Conservation (phyloP, 2,113 vertebrate species). For the Halichoerus grypus region DNA sequence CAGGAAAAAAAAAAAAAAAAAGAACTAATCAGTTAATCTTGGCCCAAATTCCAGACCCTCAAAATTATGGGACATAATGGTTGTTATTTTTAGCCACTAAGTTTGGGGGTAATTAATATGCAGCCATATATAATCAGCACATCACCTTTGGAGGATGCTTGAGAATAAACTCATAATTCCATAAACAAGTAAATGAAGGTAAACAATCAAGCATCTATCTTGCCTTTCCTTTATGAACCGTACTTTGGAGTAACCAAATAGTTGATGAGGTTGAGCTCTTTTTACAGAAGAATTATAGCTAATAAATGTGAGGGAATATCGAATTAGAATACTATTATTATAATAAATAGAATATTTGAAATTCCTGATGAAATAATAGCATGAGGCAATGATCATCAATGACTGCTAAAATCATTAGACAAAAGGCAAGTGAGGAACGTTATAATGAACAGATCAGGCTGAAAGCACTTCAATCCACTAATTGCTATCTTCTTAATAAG, state of each 20-base stretch:
- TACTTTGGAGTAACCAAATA: background rate
- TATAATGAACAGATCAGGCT: background rate
- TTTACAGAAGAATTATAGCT: slow-evolving; percentile 16
- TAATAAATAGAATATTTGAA: background rate
- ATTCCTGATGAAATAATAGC: background rate
- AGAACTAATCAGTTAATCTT: background rate
- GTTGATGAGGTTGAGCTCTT: slow-evolving; percentile 22
- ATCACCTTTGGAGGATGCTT: background rate
- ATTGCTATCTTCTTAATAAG: background rate
- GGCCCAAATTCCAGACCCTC: background rate
- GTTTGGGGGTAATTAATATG: background rate
- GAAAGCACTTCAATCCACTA: background rate
- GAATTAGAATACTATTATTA: background rate
- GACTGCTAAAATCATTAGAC: background rate
- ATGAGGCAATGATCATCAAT: background rate
- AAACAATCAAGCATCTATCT: slow-evolving; percentile 30
- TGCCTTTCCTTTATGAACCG: slow-evolving; percentile 2
- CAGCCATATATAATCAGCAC: background rate
- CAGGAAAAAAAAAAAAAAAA: background rate
- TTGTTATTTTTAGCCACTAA: slow-evolving; percentile 13
- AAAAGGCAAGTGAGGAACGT: background rate
- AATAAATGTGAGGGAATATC: background rate
- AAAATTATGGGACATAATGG: background rate
- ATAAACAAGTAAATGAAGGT: slow-evolving; percentile 16
- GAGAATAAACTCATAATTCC: slow-evolving; percentile 43